These are phyloP conservation scores for Rosalia funebris DNA, from an alignment of 2,888 invertebrate genomes.

Conservation along the genomic window DNA sequence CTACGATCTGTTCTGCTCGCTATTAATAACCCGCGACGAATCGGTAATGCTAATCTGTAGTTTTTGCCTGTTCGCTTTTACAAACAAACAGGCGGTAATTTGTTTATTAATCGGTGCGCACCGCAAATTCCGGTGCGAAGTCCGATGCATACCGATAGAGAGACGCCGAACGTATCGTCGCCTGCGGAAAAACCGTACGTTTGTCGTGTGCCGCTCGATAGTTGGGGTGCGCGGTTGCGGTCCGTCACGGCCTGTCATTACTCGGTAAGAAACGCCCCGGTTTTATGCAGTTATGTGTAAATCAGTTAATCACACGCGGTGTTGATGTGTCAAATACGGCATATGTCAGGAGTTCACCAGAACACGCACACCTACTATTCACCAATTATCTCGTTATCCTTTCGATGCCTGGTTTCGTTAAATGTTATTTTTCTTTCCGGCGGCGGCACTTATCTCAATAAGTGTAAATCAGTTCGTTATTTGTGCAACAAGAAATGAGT, in stretches of 20 bases:
- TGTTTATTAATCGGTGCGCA: constrained; percentile 36
- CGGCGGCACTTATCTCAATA: constrained; percentile 2
- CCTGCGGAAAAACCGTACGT: too few species aligned
- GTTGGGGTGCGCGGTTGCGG: constrained; percentile 43
- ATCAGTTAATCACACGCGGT: constrained; percentile 54
- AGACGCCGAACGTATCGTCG: neutral
- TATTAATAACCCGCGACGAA: constrained; percentile 37
- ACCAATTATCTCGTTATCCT: constrained; percentile 42
- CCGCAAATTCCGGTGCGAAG: constrained; percentile 20
- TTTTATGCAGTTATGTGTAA: constrained; percentile 56
- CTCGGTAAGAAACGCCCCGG: constrained; percentile 56
- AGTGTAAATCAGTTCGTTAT: too few species aligned
- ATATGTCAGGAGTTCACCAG: constrained; percentile 51
- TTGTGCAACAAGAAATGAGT: too few species aligned
- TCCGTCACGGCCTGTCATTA: constrained; percentile 54
- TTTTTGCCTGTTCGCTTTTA: constrained; percentile 31
- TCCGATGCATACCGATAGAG: constrained; percentile 1
- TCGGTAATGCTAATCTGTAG: constrained; percentile 34
- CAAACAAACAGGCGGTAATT: constrained; percentile 35
- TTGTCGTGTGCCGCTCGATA: constrained; percentile 40
- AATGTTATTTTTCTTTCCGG: constrained; percentile 5
- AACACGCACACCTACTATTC: constrained; percentile 49
- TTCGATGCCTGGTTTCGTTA: constrained; percentile 24
- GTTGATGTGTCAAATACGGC: constrained; percentile 57
- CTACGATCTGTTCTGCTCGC: neutral